Conservation (phyloP, 2,888 invertebrate species). For the Drymonia ruficornis region DNA sequence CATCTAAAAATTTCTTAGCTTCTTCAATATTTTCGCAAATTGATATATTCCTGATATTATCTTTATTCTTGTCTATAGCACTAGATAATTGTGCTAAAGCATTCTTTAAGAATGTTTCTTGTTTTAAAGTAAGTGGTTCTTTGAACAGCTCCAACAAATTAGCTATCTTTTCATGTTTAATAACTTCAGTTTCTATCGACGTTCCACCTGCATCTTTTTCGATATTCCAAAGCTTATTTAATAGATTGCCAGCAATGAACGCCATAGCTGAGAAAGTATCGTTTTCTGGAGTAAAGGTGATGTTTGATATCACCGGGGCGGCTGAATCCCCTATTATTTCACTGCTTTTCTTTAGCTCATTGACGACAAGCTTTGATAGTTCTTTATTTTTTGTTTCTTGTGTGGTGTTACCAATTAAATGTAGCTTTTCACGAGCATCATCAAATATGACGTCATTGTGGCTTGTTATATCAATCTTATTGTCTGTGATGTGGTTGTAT, state of each 20-base stretch:
- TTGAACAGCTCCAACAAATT: slow-evolving; percentile 72
- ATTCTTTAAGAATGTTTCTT: slow-evolving; percentile 69
- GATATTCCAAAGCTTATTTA: slow-evolving; percentile 77
- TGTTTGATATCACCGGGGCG: slow-evolving; percentile 65
- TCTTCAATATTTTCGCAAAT: slow-evolving; percentile 61
- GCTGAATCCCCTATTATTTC: slow-evolving; percentile 66
- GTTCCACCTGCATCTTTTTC: slow-evolving; percentile 62
- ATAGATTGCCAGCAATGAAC: slow-evolving; percentile 73
- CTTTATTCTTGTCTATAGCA: slow-evolving; percentile 58
- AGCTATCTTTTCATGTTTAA: slow-evolving; percentile 71
- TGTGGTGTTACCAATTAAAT: slow-evolving; percentile 56
- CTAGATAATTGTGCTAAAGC: slow-evolving; percentile 66
- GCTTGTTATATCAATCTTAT: slow-evolving; percentile 63
- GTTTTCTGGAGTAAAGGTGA: slow-evolving; percentile 76
- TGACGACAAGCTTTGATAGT: slow-evolving; percentile 70
- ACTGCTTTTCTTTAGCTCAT: slow-evolving; percentile 63
- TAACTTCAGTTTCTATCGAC: slow-evolving; percentile 59
- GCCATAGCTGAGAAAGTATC: slow-evolving; percentile 76
- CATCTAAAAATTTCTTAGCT: slow-evolving; percentile 31
- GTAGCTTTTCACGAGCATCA: slow-evolving; percentile 46
- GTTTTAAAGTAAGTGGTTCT: slow-evolving; percentile 69
- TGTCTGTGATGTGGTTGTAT: slow-evolving; percentile 60
- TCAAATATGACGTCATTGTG: slow-evolving; percentile 48
- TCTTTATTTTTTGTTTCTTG: slow-evolving; percentile 59
- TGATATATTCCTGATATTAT: slow-evolving; percentile 53